Evolutionary conservation across 2,888 invertebrate genomes (phyloP), one percentile per base, ranked within the genome.

Genomic region (Holacanthella duospinosa): DNA sequence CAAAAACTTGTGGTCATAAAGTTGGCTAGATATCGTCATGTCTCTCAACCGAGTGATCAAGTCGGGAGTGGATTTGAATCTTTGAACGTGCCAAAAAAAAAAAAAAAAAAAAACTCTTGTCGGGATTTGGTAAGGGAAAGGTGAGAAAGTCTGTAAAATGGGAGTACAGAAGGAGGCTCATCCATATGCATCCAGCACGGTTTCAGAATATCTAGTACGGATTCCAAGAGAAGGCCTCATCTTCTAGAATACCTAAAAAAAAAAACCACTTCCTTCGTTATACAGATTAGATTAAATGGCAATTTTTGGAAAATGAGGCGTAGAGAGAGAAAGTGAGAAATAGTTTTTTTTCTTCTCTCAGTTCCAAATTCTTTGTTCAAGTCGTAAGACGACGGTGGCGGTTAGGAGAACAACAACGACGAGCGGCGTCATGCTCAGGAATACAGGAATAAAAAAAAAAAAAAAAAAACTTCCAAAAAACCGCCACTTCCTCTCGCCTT

Each of bases 221-320:
- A 36, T 36, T 16, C 36, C 6, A 16, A 12, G 36, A 16, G 36
- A 36, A 36, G 36, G 36, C 6, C 16, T 36, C 16, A 36, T n/a
- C n/a, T n/a, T n/a, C n/a, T n/a, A n/a, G n/a, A n/a, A n/a, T n/a
- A n/a, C n/a, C n/a, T n/a, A n/a, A n/a, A n/a, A n/a, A n/a, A n/a
- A n/a, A n/a, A n/a, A n/a, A n/a, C n/a, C n/a, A n/a, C n/a, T 48
- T n/a, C 19, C 48, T 48, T 48, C 48, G 48, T 48, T 48, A 48
- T 48, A 48, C 29, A 48, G 59, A 59, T 59, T 25, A 59, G 48
- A 59, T 59, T 59, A 59, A 59, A 59, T 59, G 59, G 36, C 59
- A 59, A 25, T 59, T 59, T 28, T 43, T 25, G 29, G 58, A 59
- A 29, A 28, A 28, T 56, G 58, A 36, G 36, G 43, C 43, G 58